Evolutionary conservation across 2,113 vertebrate genomes (phyloP), one percentile per base, ranked within the genome.

Genomic region (Chrysemys picta): DNA sequence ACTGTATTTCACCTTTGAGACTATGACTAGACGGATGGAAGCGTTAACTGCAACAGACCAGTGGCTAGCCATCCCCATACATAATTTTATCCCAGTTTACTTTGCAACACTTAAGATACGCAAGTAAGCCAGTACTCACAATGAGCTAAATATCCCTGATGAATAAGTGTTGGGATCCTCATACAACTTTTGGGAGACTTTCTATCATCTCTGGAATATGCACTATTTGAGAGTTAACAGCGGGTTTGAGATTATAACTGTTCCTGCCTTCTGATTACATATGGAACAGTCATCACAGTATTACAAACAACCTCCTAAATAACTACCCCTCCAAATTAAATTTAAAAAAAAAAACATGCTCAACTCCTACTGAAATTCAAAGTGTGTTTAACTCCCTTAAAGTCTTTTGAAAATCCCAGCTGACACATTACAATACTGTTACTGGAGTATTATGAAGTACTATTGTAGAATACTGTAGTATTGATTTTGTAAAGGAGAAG

Each of bases 361-460:
- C 13, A 31, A 69, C 4, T 69, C 14, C 62, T 69, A 19, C 19
- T 69, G 35, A n/a, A 35, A 69, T n/a, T 69, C 88, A 47, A 89
- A 80, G 13, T 10, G 75, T 29, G 1, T 13, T 50, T 65, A 5
- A 62, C 57, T 2, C 47, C 21, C 85, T 31, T 35, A 25, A 54
- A 10, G 17, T 50, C 50, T 89, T 85, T 3, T 54, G 31, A 84
- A 92, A 90, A 88, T 56, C 75, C 17, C 13, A 84, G 21, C 35
- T 16, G 47, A 21, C 21, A 56, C 25, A n/a, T 62, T 59, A 78
- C 47, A 85, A 11, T 2, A 9, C 16, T 84, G 62, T 13, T 80
- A 65, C 42, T 21, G 0, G 0, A 85, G 45, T 12, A 1, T 85
- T 89, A 65, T 10, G 12, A 10, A 10, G 3, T 47, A 6, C 49